phyloP scores from a whole-genome alignment of 2,113 vertebrate species.

The Lipophrys pholis region DNA sequence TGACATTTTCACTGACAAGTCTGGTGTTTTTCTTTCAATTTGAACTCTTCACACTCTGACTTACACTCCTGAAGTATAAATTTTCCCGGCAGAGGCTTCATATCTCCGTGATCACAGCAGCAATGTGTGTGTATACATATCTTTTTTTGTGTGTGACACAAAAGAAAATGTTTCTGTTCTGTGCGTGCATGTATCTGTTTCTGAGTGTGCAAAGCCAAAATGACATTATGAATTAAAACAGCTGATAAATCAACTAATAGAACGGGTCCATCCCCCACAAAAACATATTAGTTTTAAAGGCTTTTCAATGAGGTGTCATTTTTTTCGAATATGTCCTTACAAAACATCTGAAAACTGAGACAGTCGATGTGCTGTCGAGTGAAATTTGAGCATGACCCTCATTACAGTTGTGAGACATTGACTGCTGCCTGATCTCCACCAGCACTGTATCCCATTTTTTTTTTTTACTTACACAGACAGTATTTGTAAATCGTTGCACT shows the following conservation, averaged over 20 bases:
- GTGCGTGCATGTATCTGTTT: too few species aligned
- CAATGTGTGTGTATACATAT: slow-evolving; percentile 28
- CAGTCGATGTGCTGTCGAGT: slow-evolving; percentile 7
- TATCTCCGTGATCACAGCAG: slow-evolving; percentile 24
- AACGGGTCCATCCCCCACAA: neutral
- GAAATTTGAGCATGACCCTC: slow-evolving; percentile 6
- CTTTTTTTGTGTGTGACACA: slow-evolving; percentile 6
- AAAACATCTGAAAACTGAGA: neutral
- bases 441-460: slow-evolving; percentile 8
- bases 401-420: slow-evolving; percentile 21
- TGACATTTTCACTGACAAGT: slow-evolving; percentile 36
- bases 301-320: neutral
- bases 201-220: too few species aligned
- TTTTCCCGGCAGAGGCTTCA: slow-evolving; percentile 7
- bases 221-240: too few species aligned
- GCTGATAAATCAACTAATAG: too few species aligned
- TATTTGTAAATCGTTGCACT: slow-evolving; percentile 34
- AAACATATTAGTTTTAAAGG: neutral
- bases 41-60: slow-evolving; percentile 37
- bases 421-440: slow-evolving; percentile 13
- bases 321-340: neutral
- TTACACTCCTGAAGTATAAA: slow-evolving; percentile 11
- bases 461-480: slow-evolving; percentile 22
- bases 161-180: neutral
- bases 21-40: slow-evolving; percentile 33